phyloP scores from a whole-genome alignment of 1,140 invertebrate genomes.

The Microvelia longipes region DNA sequence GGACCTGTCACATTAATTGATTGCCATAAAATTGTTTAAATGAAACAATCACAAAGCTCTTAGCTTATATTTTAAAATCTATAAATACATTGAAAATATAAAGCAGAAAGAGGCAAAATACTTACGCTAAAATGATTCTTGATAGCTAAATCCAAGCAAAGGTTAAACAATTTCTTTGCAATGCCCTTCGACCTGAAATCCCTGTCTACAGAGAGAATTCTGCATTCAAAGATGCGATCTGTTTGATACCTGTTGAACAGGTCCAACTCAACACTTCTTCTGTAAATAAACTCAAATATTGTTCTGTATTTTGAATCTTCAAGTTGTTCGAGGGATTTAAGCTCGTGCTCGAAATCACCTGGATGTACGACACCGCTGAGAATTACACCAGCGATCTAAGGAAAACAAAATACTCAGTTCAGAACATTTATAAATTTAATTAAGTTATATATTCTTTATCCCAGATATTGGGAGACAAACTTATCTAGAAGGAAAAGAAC shows the following conservation, averaged over 20 bases:
- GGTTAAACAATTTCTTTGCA: conserved; percentile 47
- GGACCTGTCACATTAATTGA: too few relatives aligned
- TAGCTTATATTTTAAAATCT: too few relatives aligned
- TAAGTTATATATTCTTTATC: too few relatives aligned
- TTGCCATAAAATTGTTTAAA: too few relatives aligned
- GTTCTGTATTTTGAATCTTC: conserved; percentile 45
- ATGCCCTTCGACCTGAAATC: conserved; percentile 50
- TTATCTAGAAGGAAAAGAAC: too few relatives aligned
- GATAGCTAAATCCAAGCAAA: conserved; percentile 14
- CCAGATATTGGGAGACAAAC: too few relatives aligned
- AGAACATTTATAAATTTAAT: neutral
- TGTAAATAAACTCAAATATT: conserved; percentile 46
- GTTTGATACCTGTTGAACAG: conserved; percentile 46
- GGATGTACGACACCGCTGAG: conserved; percentile 43
- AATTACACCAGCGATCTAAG: conserved; percentile 47
- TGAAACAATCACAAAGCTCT: too few relatives aligned
- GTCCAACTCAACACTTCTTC: conserved; percentile 42
- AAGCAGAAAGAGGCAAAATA: too few relatives aligned
- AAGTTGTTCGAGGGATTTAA: conserved; percentile 38
- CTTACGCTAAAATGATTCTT: neutral
- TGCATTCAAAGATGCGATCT: conserved; percentile 57
- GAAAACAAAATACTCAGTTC: conserved; percentile 6
- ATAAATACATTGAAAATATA: too few relatives aligned
- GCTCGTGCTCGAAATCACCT: conserved; percentile 40
- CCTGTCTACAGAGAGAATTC: conserved; percentile 58